Evolutionary conservation across 2,797 vertebrate species (phyloP).

Genomic region (Apodemus agrarius): DNA sequence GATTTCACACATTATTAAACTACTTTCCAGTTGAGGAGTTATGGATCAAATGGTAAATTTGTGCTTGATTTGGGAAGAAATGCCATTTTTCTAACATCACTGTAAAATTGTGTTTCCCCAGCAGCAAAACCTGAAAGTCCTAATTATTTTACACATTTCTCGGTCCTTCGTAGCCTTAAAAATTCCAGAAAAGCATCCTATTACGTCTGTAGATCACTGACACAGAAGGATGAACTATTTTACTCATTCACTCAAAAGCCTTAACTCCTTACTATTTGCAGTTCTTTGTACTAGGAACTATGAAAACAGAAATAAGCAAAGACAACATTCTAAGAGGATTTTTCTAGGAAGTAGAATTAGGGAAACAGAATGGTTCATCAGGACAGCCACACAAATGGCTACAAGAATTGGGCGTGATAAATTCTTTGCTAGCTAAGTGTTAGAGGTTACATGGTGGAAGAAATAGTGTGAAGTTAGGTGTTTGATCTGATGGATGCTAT

Average conservation of each 20-base stretch:
- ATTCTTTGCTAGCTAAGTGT: background rate
- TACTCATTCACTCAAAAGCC: background rate
- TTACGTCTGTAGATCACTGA: background rate
- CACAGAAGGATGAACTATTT: background rate
- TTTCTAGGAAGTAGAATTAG: background rate
- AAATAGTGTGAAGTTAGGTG: background rate
- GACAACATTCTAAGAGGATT: background rate
- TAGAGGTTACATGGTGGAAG: background rate
- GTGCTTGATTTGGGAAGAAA: slow-evolving; percentile 25
- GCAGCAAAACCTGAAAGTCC: background rate
- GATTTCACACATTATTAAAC: background rate
- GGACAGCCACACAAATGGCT: background rate
- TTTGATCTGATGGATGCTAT: background rate
- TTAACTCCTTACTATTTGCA: background rate
- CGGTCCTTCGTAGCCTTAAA: background rate
- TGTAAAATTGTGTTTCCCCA: background rate
- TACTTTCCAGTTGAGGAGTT: slow-evolving; percentile 16
- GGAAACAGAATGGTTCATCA: background rate
- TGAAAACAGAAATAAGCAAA: slow-evolving; percentile 51
- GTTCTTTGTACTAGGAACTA: background rate
- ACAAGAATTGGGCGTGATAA: background rate
- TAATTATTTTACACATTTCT: background rate
- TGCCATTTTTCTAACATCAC: slow-evolving; percentile 27
- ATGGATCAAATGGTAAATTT: background rate
- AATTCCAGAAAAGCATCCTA: background rate